phyloP scores from a whole-genome alignment of 2,797 vertebrate genomes.

The Sarcoramphus papa region DNA sequence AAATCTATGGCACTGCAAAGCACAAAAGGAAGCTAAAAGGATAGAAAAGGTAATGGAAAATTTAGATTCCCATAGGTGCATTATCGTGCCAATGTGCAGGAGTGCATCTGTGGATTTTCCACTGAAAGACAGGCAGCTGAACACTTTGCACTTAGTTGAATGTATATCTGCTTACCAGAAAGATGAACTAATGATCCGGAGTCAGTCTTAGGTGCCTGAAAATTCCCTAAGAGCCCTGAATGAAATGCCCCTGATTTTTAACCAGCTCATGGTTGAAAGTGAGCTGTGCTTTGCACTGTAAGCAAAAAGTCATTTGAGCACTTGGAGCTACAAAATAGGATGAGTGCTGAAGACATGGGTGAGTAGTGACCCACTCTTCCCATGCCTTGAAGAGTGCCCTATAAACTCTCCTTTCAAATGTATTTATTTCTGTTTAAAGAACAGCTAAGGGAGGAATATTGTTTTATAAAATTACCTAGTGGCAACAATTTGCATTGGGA shows the following conservation, averaged over 20 bases:
- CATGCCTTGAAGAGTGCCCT: background rate
- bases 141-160: background rate
- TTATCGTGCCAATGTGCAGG: background rate
- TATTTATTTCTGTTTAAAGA: background rate
- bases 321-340: background rate
- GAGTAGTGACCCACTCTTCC: background rate
- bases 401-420: background rate
- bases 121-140: background rate
- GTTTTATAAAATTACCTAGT: background rate
- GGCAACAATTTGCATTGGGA: background rate
- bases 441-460: background rate
- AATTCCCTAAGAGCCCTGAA: background rate
- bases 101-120: background rate
- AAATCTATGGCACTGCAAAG: background rate
- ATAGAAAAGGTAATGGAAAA: background rate
- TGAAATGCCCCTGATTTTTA: background rate
- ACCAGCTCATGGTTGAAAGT: background rate
- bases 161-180: background rate
- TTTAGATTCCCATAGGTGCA: background rate
- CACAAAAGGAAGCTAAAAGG: background rate
- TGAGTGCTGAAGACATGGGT: background rate
- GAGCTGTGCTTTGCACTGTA: background rate
- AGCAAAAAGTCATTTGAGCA: background rate
- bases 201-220: background rate
- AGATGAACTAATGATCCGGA: background rate